phyloP scores from a whole-genome alignment of 2,888 invertebrate species.

The Didymodactylos carnosus region DNA sequence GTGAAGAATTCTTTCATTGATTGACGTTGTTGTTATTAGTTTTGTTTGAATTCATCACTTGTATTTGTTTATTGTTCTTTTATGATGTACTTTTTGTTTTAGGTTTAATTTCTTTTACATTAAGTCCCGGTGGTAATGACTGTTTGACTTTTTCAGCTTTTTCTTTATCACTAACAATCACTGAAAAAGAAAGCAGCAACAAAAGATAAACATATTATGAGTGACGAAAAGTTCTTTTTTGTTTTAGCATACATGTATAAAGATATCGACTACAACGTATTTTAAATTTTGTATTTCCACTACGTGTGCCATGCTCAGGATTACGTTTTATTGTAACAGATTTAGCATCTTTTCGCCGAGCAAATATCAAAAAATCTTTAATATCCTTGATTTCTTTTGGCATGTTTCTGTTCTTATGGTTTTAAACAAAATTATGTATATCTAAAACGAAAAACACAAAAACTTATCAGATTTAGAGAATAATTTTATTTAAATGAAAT shows the following conservation, averaged over 20 bases:
- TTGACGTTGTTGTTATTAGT: background rate
- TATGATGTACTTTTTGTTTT: background rate
- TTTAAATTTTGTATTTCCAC: constrained; percentile 57
- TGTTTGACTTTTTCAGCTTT: constrained; percentile 98
- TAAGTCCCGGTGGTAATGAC: constrained; percentile 62
- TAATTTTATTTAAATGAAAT: too few relatives aligned
- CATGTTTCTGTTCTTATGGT: too few relatives aligned
- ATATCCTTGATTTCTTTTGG: constrained; percentile 98
- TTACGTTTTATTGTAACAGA: background rate
- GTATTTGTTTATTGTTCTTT: background rate
- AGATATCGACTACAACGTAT: constrained; percentile 89
- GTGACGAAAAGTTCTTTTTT: too few relatives aligned
- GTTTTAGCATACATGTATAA: constrained; percentile 81
- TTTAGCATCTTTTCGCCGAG: constrained; percentile 84
- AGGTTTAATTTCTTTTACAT: background rate
- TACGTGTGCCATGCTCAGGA: background rate
- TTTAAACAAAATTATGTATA: too few relatives aligned
- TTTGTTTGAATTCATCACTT: background rate
- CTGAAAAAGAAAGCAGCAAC: background rate
- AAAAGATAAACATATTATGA: too few relatives aligned
- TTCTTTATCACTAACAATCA: constrained; percentile 54
- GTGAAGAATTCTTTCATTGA: too few relatives aligned
- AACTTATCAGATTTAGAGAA: too few relatives aligned
- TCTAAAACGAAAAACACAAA: too few relatives aligned
- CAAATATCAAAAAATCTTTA: constrained; percentile 90